Evolutionary conservation across 2,888 invertebrate genomes (phyloP).

Genomic region (Leucophenga maculata): DNA sequence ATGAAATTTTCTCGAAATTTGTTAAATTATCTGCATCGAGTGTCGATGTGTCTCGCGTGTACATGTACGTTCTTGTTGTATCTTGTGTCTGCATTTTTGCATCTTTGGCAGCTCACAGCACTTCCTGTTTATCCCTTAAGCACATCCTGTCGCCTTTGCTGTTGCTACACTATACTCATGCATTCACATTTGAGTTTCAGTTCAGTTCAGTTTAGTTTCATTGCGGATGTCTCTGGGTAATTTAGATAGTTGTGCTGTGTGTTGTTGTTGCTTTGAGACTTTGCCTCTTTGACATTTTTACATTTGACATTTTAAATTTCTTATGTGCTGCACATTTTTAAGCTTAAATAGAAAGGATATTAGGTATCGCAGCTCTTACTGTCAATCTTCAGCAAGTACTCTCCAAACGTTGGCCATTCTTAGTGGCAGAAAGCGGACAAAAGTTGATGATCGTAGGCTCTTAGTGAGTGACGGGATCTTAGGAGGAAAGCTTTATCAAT

Average conservation of each 20-base stretch:
- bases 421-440: no score
- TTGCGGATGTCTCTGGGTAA: conserved; percentile 65
- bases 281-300: neutral
- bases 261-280: neutral
- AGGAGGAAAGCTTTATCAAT: no score
- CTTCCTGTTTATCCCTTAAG: conserved; percentile 60
- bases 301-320: neutral
- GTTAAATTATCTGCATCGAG: conserved; percentile 33
- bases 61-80: neutral
- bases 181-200: conserved; percentile 32
- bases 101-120: conserved; percentile 29
- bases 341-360: no score
- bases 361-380: no score
- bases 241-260: conserved; percentile 59
- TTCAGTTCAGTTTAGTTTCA: conserved; percentile 30
- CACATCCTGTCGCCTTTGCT: neutral
- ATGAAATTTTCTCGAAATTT: conserved; percentile 58
- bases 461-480: no score
- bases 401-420: no score
- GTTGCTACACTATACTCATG: neutral
- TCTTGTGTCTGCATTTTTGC: conserved; percentile 7
- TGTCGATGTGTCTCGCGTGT: conserved; percentile 31
- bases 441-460: no score
- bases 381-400: no score
- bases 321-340: no score